Evolutionary conservation across 1,140 invertebrate genomes (phyloP).

Genomic region (Maconellicoccus hirsutus): DNA sequence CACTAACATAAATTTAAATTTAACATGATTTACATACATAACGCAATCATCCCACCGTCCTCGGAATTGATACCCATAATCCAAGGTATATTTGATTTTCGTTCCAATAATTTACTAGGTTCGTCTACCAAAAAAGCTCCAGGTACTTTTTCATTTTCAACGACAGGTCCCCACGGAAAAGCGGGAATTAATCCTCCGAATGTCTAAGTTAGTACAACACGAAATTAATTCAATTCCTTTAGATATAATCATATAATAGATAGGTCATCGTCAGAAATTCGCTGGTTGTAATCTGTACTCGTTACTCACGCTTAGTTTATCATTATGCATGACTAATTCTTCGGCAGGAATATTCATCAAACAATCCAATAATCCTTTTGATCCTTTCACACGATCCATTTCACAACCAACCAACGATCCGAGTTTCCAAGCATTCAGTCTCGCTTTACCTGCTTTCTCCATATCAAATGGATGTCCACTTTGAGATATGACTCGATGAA

Average conservation of each 20-base stretch:
- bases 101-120: constrained; percentile 18
- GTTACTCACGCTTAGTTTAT: too few species aligned
- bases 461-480: constrained; percentile 38
- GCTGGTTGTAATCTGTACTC: too few species aligned
- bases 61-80: constrained; percentile 13
- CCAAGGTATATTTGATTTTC: constrained; percentile 11
- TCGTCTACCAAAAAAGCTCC: constrained; percentile 21
- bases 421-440: background rate
- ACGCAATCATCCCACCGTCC: constrained; percentile 16
- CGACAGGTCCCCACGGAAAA: background rate
- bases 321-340: background rate
- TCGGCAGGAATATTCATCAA: background rate
- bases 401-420: background rate
- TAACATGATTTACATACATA: constrained; percentile 12
- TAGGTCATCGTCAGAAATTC: too few species aligned
- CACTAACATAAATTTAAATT: background rate
- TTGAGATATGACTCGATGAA: constrained; percentile 36
- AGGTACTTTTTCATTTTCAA: constrained; percentile 3
- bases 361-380: background rate
- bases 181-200: background rate
- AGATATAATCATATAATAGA: too few species aligned
- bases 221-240: too few species aligned
- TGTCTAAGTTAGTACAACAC: background rate
- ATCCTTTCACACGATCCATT: background rate
- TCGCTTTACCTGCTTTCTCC: background rate